phyloP scores from a whole-genome alignment of 2,113 vertebrate genomes.

The Brienomyrus longianalis region DNA sequence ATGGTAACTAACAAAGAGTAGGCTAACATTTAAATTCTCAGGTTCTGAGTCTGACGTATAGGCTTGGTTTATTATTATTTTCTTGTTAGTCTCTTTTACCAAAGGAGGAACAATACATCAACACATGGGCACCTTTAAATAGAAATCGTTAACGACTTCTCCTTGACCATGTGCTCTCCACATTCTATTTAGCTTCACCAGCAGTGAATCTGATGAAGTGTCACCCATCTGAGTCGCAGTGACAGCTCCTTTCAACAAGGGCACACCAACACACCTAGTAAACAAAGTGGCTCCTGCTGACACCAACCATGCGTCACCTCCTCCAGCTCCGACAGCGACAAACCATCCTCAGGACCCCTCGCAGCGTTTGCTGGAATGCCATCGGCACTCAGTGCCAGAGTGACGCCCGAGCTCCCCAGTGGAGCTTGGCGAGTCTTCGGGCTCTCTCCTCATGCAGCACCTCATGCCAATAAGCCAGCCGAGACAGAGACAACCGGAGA shows the following conservation, averaged over 20 bases:
- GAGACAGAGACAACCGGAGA: not conserved
- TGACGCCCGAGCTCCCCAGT: not conserved
- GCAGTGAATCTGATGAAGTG: constrained; percentile 1
- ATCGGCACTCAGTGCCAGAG: not conserved
- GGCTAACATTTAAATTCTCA: not conserved
- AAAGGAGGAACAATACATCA: not conserved
- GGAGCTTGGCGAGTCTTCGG: not conserved
- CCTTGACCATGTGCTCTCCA: not conserved
- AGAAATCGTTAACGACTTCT: not conserved
- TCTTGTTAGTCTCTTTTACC: not conserved
- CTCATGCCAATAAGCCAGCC: not conserved
- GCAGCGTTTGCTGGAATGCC: not conserved
- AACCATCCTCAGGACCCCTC: not conserved
- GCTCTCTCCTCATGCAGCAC: not conserved
- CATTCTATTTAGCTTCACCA: not conserved
- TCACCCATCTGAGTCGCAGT: not conserved
- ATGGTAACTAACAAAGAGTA: not conserved
- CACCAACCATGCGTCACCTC: not conserved
- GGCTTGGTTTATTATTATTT: not conserved
- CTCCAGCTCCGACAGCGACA: not conserved
- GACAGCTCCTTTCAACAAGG: constrained; percentile 5
- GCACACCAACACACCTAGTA: not conserved
- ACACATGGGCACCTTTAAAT: not conserved
- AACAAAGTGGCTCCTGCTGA: constrained; percentile 1
- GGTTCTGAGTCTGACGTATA: not conserved